These are phyloP conservation scores for Eulimnadia texana DNA, from an alignment of 1,140 invertebrate genomes.

Conservation along the genomic window DNA sequence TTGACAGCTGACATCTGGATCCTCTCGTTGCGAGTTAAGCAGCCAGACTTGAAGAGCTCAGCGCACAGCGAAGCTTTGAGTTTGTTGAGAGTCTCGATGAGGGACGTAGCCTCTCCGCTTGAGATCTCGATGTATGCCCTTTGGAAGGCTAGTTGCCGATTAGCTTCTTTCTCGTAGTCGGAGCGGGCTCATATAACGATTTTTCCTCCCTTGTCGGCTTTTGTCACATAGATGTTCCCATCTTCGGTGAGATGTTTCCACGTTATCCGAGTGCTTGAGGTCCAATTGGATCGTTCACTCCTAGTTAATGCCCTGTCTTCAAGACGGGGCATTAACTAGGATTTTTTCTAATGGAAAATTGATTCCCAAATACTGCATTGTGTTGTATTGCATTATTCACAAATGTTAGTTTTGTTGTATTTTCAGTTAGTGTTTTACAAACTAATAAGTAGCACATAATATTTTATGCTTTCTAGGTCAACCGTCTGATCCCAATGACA, in stretches of 20 bases:
- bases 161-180: neutral
- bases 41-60: neutral
- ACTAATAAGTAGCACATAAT: no score
- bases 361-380: no score
- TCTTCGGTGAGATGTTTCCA: neutral
- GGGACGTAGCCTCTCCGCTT: neutral
- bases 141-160: neutral
- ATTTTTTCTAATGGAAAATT: no score
- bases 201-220: neutral
- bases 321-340: neutral
- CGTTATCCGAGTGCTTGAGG: neutral
- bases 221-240: neutral
- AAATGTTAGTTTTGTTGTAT: no score
- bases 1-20: neutral
- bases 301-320: neutral
- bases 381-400: no score
- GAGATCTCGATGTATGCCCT: neutral
- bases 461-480: no score
- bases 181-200: neutral
- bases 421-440: no score
- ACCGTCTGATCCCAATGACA: no score
- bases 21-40: neutral
- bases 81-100: neutral
- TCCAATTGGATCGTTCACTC: neutral
- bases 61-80: neutral